Evolutionary conservation across 64 coral and sea anemone genomes (phyloP), one percentile per base, ranked within the genome.

Genomic region (Acropora yongei): DNA sequence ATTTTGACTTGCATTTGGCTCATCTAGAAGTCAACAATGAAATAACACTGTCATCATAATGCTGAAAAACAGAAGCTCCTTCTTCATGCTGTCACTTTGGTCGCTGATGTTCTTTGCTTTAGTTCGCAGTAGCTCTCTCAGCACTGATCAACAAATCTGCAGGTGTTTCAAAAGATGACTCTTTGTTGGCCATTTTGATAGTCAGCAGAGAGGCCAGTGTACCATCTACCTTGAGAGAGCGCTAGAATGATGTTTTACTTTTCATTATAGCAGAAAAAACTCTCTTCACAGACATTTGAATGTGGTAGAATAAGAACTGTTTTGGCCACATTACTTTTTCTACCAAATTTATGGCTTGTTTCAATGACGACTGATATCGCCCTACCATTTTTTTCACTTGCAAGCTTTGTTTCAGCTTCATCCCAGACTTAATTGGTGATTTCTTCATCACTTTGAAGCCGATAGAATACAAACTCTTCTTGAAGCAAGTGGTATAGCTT

Each of bases 201-300:
- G 89, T 92, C 63, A 95, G 16, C 69, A 88, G 68, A 83, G 81
- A 91, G 48, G 19, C 63, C 39, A 95, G 89, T 60, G 82, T 78
- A 66, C 72, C 63, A 57, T 77, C 57, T 46, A 49, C 82, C 53
- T 95, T 66, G 55, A 95, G 76, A 60, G 48, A 86, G 67, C 69
- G 68, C 40, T 74, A 78, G 75, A 92, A 96, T 57, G 84, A 78
- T 44, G 78, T 88, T 78, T 93, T 93, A 60, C 80, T 93, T 72
- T 88, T 93, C 44, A 75, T 61, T 41, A 87, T 68, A 82, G 86
- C 86, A 61, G 89, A 92, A 78, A 95, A 12, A 95, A 49, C 5
- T 55, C 51, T 68, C 89, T 75, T 92, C 94, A 69, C 72, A 69
- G 65, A 72, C 90, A 86, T 92, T 92, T 12, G 80, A 85, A 57